Evolutionary conservation across 2,797 vertebrate genomes (phyloP), one percentile per base, ranked within the genome.

Genomic region (Crocodylus rhombifer): DNA sequence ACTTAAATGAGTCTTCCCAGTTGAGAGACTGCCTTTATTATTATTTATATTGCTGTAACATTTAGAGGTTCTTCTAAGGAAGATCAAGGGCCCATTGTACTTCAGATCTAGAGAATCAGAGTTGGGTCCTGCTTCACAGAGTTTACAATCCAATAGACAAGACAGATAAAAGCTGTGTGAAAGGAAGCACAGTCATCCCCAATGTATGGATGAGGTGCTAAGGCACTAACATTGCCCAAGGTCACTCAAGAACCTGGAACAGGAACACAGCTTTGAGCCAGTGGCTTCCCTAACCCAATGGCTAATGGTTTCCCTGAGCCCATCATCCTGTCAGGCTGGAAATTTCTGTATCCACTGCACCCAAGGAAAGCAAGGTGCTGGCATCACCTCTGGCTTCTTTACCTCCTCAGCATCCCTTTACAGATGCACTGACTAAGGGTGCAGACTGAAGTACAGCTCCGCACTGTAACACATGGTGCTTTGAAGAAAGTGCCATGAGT

Each of bases 31-130:
- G 0, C 0, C 65, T 69, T 51, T 88, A 21, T 17, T 74, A 0
- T 28, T 42, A 18, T 76, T 92, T 91, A 60, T 75, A 0, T 58
- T 67, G 5, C 28, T 6, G 1, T 55, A 61, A n/a, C 69, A 25
- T 51, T 73, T 14, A 73, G 6, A 51, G 2, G 80, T 8, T 30
- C 2, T 21, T 4, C 25, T 51, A 5, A 64, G 7, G 15, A 61
- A 64, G 3, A 1, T 84, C 12, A 28, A 14, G 14, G 15, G 1
- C 20, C 2, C 65, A 33, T 33, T 63, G 20, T 15, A 0, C 1
- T 2, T 11, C 12, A 5, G 3, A 18, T 76, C 4, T 55, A 0
- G 55, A 42, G 76, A 9, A 1, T 5, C 73, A 86, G 12, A 14
- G 23, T 13, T 4, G 21, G 20, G 20, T 3, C 42, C n/a, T 57